phyloP scores from a whole-genome alignment of 2,888 invertebrate species.

The Scaptomyza tumidula region DNA sequence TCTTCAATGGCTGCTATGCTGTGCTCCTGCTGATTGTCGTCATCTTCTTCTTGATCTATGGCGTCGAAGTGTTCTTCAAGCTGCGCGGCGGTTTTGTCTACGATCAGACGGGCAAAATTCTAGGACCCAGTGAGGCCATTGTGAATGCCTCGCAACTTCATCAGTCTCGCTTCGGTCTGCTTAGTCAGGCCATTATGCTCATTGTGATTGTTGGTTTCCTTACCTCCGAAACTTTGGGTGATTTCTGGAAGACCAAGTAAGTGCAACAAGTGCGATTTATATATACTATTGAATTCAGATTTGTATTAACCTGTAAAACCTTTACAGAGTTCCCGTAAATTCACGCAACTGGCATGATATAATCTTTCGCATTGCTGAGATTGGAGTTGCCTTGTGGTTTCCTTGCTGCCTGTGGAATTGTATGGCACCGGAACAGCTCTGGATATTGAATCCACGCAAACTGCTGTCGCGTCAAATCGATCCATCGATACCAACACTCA shows the following conservation, averaged over 20 bases:
- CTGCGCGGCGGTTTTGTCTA: constrained; percentile 93
- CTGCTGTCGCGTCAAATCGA: constrained; percentile 90
- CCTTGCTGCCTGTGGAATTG: constrained; percentile 98
- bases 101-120: constrained; percentile 88
- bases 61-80: constrained; percentile 97
- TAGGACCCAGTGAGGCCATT: constrained; percentile 85
- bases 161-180: constrained; percentile 94
- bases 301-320: too few relatives aligned
- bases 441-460: constrained; percentile 96
- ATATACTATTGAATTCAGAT: too few relatives aligned
- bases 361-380: constrained; percentile 95
- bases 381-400: constrained; percentile 97
- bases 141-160: constrained; percentile 95
- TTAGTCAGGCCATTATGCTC: constrained; percentile 96
- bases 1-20: constrained; percentile 97
- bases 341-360: constrained; percentile 97
- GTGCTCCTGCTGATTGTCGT: constrained; percentile 95
- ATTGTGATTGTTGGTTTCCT: constrained; percentile 95
- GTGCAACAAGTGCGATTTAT: constrained; percentile 70
- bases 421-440: constrained; percentile 95
- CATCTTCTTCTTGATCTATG: constrained; percentile 96
- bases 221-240: constrained; percentile 94
- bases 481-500: constrained; percentile 85
- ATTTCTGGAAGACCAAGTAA: constrained; percentile 97
- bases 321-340: constrained; percentile 91